Evolutionary conservation across 2,113 vertebrate species (phyloP), one percentile per base, ranked within the genome.

Genomic region (Xiphophorus couchianus): DNA sequence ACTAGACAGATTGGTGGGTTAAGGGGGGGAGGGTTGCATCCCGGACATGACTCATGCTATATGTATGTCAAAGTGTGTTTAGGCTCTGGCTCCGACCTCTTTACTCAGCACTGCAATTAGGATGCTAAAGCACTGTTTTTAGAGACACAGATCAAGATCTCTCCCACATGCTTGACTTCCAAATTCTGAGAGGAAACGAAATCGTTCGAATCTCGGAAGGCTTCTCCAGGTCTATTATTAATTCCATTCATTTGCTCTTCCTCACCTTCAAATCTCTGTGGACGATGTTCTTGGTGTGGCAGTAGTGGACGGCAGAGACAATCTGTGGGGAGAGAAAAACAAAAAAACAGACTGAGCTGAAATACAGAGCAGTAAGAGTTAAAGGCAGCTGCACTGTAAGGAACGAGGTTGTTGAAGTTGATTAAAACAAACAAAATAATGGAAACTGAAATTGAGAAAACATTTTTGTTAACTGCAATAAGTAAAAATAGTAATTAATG

Each of bases 271-370:
- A 90, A 87, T 98, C 97, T 89, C 97, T 92, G 92, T 98, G 97
- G 31, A 98, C 97, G 1, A 98, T 98, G 88, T 97, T 97, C 88
- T 97, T 97, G 83, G 96, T 96, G 93, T 98, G 97, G 92, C 97
- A 98, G 89, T 98, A 98, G 86, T 98, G 96, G 85, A 98, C 97
- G 15, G 97, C 96, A 0, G 97, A 98, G 1, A 97, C 96, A 2
- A 97, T 98, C 97, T 98, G 89, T 60, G 87, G 39, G 39, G 39
- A 42, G 14, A 95, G 94, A 65, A 89, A 1, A 37, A 11, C 2
- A 37, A 35, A 17, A 9, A 74, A 39, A 82, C 31, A 58, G 27
- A 73, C 12, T 65, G 39, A 13, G 7, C 14, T 81, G 0, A 83
- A 62, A 37, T 4, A 10, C 28, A 1, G 62, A 27, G 17, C 3